Evolutionary conservation across 1,140 invertebrate species (phyloP).

Genomic region (Onthophagus taurus): DNA sequence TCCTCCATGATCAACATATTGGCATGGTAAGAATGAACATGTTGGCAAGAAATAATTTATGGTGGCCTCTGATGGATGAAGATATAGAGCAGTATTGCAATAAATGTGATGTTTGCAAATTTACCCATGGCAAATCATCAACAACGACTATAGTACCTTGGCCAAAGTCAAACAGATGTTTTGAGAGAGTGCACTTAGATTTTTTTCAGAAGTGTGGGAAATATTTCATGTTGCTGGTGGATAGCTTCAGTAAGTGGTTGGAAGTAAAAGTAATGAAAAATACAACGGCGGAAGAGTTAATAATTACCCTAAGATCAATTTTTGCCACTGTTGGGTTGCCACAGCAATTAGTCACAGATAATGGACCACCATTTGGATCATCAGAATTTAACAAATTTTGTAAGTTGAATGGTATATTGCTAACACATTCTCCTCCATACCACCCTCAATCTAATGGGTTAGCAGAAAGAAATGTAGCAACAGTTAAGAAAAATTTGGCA

Average conservation of each 20-base stretch:
- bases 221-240: conserved; percentile 5
- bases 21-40: conserved; percentile 23
- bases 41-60: conserved; percentile 17
- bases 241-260: conserved; percentile 7
- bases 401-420: too few species aligned
- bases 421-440: too few species aligned
- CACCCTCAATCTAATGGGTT: too few species aligned
- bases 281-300: neutral
- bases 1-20: conserved; percentile 21
- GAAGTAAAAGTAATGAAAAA: conserved; percentile 8
- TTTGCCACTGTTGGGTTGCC: conserved; percentile 3
- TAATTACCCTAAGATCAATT: neutral
- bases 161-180: conserved; percentile 6
- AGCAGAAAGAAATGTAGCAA: too few species aligned
- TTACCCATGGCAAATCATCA: neutral
- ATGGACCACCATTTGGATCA: conserved; percentile 8
- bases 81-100: conserved; percentile 20
- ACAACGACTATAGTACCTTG: conserved; percentile 3
- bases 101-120: conserved; percentile 13
- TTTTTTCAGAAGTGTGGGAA: conserved; percentile 8
- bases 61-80: conserved; percentile 21
- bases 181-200: conserved; percentile 9
- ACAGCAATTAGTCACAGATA: conserved; percentile 1
- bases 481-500: too few species aligned
- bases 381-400: too few species aligned